phyloP scores from a whole-genome alignment of 2,797 vertebrate genomes.

The Eulemur rubriventer region DNA sequence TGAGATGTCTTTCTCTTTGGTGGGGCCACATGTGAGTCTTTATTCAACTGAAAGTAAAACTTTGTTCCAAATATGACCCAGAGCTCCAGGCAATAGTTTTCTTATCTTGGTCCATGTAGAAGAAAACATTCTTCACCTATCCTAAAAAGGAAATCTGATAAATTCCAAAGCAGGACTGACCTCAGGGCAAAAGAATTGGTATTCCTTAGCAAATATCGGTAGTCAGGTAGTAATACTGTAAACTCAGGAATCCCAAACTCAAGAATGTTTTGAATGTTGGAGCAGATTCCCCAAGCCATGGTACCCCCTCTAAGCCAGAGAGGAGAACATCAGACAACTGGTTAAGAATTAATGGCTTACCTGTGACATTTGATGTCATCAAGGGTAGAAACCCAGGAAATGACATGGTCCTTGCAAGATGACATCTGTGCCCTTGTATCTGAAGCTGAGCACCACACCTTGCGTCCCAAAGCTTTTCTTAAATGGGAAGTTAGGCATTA shows the following conservation, averaged over 20 bases:
- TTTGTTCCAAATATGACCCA: neutral
- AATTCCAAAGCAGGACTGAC: neutral
- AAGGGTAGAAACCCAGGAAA: slow-evolving; percentile 14
- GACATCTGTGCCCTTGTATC: neutral
- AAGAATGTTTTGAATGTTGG: neutral
- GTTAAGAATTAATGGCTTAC: neutral
- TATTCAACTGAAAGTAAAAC: neutral
- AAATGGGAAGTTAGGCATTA: neutral
- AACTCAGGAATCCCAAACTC: neutral
- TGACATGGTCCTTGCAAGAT: neutral
- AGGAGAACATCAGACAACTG: neutral
- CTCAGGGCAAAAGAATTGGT: neutral
- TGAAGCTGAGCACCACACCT: neutral
- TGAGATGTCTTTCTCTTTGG: neutral
- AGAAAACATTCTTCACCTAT: neutral
- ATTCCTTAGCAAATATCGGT: neutral
- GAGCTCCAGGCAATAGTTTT: neutral
- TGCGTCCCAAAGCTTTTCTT: neutral
- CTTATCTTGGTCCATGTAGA: neutral
- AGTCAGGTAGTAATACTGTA: neutral
- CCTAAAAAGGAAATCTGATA: neutral
- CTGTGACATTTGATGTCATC: neutral
- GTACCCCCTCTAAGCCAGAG: neutral
- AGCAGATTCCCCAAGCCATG: neutral
- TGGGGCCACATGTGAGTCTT: neutral